Evolutionary conservation across 2,888 invertebrate species (phyloP), one percentile per base, ranked within the genome.

Genomic region (Apocheima hispidaria): DNA sequence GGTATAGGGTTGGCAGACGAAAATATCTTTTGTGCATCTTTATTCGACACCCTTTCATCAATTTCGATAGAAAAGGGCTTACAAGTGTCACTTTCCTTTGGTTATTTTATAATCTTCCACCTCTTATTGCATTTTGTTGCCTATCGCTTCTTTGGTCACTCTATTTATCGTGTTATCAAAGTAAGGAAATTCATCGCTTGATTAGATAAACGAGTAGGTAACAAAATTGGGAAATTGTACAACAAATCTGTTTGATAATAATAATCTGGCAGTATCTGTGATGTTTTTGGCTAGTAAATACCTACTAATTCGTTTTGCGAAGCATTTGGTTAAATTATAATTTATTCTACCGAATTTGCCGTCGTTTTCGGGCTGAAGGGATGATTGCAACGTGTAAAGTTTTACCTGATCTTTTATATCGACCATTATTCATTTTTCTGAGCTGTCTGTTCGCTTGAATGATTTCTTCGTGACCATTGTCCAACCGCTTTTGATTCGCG

Each of bases 21-120:
- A 83, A 92, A 92, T 91, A 92, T 84, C 84, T 81, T 90, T 92
- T 92, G 89, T 92, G 77, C 72, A 73, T 86, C 85, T 90, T 88
- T 90, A 87, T 91, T 75, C 74, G 84, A 81, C 80, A 80, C 84
- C 85, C 85, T 90, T 92, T 92, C 90, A 90, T 83, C 86, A 87
- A 89, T 90, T 91, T 88, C 80, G 82, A 79, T 75, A 83, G 88
- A 90, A 92, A 91, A 85, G 89, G 88, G 88, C 88, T 90, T 87
- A 87, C 78, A 77, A 87, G 91, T 90, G 90, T 91, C 90, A 87
- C 84, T 90, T 89, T 89, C 88, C 49, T 65, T 77, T 71, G 66
- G 64, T 69, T 70, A 61, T 56, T 56, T 70, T 69, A 58, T 60
- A 65, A 67, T 61, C 55, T 65, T 74, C 73, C 50, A 62, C 67